phyloP scores from a whole-genome alignment of 2,888 invertebrate genomes.

The Teinopalpus imperialis region DNA sequence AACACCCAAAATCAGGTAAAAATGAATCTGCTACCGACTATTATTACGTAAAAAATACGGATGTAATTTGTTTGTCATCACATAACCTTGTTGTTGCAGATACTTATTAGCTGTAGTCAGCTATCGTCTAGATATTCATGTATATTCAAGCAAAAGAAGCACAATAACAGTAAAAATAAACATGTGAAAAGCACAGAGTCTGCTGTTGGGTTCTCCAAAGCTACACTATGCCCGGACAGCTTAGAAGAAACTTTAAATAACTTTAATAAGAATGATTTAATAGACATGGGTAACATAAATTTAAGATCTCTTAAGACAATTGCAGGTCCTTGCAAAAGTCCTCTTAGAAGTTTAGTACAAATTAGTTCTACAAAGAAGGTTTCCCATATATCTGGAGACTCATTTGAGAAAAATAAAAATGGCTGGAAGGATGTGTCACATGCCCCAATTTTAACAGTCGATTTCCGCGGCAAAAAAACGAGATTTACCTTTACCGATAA shows the following conservation, averaged over 20 bases:
- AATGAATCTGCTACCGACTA: not conserved
- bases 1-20: slow-evolving; percentile 77
- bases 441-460: slow-evolving; percentile 48
- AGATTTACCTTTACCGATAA: slow-evolving; percentile 55
- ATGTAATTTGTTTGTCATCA: slow-evolving; percentile 33
- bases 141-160: slow-evolving; percentile 70
- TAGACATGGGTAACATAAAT: slow-evolving; percentile 61
- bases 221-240: slow-evolving; percentile 65
- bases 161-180: slow-evolving; percentile 52
- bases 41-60: slow-evolving; percentile 12
- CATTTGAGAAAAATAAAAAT: slow-evolving; percentile 70
- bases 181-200: slow-evolving; percentile 61
- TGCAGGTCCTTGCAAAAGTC: slow-evolving; percentile 38
- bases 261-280: slow-evolving; percentile 68
- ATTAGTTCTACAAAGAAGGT: slow-evolving; percentile 53
- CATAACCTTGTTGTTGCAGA: slow-evolving; percentile 61
- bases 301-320: slow-evolving; percentile 47
- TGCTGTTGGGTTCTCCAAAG: slow-evolving; percentile 46
- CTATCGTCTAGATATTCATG: slow-evolving; percentile 69
- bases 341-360: slow-evolving; percentile 37
- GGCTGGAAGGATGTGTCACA: slow-evolving; percentile 47
- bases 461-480: slow-evolving; percentile 44
- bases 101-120: slow-evolving; percentile 78
- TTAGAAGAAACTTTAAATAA: slow-evolving; percentile 63
- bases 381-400: slow-evolving; percentile 60